Evolutionary conservation across 1,140 invertebrate species (phyloP), one percentile per base, ranked within the genome.

Genomic region (Tetragnatha versicolor): DNA sequence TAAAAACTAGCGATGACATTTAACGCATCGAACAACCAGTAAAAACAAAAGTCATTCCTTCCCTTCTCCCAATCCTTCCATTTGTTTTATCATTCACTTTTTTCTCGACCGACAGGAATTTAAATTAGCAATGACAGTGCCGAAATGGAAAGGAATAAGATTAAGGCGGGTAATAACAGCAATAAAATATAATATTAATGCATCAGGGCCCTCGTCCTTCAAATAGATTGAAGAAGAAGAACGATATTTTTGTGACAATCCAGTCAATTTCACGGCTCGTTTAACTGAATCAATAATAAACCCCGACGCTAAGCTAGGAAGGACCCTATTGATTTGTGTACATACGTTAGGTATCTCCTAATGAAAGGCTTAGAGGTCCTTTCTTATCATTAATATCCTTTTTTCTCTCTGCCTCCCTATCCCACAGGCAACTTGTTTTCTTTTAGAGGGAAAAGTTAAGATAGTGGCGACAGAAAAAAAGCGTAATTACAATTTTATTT

Each of bases 401-500:
- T 68, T 47, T 66, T 68, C 39, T 66, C n/a, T 33, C 33, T 39
- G 17, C 14, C 49, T 53, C 14, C 2, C 49, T 25, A 33, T n/a
- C 17, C 17, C 29, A 17, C 17, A 17, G 55, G 55, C 53, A n/a
- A 33, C 55, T 58, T 31, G 35, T 58, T 58, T 58, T 58, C 55
- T 58, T 33, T 22, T n/a, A 20, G 2, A 29, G 35, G 35, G 27
- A 60, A 60, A 60, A 42, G 20, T 4, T 27, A 25, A 25, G 14
- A 63, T 27, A 63, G n/a, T 27, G 20, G 3, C 1, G 0, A 42
- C 22, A 33, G 20, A 14, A 58, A 58, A 63, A 27, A 22, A 9
- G 25, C 42, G 60, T 63, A 63, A 63, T 63, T 63, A 63, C 60
- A 63, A 63, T 63, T 63, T 39, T 33, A 63, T 63, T 63, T 63